phyloP scores from a whole-genome alignment of 2,797 vertebrate genomes.

The Siniperca obscura region DNA sequence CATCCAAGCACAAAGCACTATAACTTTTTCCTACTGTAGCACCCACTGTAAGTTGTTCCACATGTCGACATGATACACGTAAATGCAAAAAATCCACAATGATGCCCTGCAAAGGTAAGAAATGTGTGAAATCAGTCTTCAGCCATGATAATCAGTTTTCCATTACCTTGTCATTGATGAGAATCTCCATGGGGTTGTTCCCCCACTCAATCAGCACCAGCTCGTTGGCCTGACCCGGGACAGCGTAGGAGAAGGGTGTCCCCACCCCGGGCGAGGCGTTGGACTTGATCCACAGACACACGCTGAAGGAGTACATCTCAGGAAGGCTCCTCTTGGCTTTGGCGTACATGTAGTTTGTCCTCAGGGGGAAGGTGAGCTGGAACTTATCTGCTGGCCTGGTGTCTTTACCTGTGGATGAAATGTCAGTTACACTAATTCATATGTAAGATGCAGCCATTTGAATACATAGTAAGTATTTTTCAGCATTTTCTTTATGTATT shows the following conservation, averaged over 20 bases:
- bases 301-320: slow-evolving; percentile 96
- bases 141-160: background rate
- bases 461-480: background rate
- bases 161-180: slow-evolving; percentile 96
- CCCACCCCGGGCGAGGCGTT: slow-evolving; percentile 94
- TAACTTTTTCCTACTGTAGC: background rate
- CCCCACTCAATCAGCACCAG: slow-evolving; percentile 98
- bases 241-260: slow-evolving; percentile 96
- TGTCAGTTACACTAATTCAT: background rate
- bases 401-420: slow-evolving; percentile 88
- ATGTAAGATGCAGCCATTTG: background rate
- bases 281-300: slow-evolving; percentile 98
- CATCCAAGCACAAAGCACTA: background rate
- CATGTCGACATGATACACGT: background rate
- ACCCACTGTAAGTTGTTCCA: background rate
- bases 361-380: slow-evolving; percentile 94
- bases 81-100: background rate
- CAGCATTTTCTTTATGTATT: background rate
- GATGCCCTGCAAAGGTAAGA: background rate
- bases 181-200: slow-evolving; percentile 98
- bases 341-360: slow-evolving; percentile 99
- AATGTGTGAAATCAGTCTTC: background rate
- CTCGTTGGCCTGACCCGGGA: slow-evolving; percentile 94
- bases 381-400: slow-evolving; percentile 91
- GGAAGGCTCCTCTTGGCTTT: slow-evolving; percentile 96